Evolutionary conservation across 2,797 vertebrate species (phyloP).

Genomic region (Allobates femoralis): DNA sequence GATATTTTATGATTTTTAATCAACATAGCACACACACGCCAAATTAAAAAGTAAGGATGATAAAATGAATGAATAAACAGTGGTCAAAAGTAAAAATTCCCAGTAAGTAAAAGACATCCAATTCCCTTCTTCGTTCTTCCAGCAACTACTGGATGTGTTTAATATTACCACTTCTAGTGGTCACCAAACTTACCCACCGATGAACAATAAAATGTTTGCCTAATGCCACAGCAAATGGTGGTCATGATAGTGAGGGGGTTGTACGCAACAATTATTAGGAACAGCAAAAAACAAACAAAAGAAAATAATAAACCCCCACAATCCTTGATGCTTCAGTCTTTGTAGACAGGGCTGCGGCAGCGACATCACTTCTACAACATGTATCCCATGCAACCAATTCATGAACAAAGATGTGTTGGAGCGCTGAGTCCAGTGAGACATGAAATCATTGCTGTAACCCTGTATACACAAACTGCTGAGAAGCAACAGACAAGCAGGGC

Average conservation of each 20-base stretch:
- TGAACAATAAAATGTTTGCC: not conserved
- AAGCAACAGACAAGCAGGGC: too few relatives aligned
- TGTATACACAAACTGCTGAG: too few relatives aligned
- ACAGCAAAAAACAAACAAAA: not conserved
- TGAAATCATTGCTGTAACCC: too few relatives aligned
- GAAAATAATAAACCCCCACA: too few relatives aligned
- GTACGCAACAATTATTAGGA: not conserved
- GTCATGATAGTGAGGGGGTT: not conserved
- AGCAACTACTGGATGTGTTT: not conserved
- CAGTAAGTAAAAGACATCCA: not conserved
- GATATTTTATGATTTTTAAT: slow-evolving; percentile 42
- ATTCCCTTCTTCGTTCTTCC: not conserved
- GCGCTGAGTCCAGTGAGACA: too few relatives aligned
- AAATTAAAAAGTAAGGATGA: slow-evolving; percentile 14
- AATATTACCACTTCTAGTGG: not conserved
- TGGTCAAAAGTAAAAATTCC: slow-evolving; percentile 20
- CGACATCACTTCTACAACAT: too few relatives aligned
- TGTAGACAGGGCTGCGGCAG: too few relatives aligned
- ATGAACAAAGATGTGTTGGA: too few relatives aligned
- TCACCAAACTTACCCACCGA: not conserved
- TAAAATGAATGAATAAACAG: slow-evolving; percentile 16
- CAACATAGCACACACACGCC: slow-evolving; percentile 29
- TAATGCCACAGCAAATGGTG: not conserved
- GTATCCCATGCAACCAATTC: too few relatives aligned
- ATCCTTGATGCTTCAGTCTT: too few relatives aligned